phyloP scores from a whole-genome alignment of 2,888 invertebrate genomes.

The Masnerella sp. region DNA sequence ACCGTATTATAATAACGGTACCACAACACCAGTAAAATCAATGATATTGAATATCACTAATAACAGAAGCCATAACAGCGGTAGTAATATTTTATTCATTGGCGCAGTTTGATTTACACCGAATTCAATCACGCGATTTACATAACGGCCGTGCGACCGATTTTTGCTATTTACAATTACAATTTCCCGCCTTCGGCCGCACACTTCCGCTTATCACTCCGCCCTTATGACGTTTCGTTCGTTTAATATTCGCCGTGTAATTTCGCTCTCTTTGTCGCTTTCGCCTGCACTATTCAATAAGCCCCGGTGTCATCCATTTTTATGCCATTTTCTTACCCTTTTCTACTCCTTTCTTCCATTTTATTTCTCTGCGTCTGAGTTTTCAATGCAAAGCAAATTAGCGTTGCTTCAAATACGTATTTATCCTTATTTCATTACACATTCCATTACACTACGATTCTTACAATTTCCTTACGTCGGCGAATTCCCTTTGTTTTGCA shows the following conservation, averaged over 20 bases:
- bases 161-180: conserved; percentile 9
- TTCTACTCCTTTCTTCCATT: not conserved
- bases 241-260: conserved; percentile 10
- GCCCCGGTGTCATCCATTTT: not conserved
- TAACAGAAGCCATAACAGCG: conserved; percentile 1
- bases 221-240: not conserved
- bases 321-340: conserved; percentile 2
- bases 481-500: not conserved
- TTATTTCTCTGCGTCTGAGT: not conserved
- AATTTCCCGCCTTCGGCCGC: not conserved
- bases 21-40: not conserved
- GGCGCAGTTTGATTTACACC: conserved; percentile 1
- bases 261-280: not conserved
- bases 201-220: not conserved
- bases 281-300: not conserved
- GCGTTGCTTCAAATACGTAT: not conserved
- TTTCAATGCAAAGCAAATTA: conserved; percentile 4
- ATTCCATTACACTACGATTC: not conserved
- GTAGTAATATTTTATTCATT: conserved; percentile 9
- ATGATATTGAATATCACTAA: not conserved
- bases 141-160: not conserved
- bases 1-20: not conserved
- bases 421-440: conserved; percentile 1
- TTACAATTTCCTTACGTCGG: not conserved
- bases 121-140: conserved; percentile 1